These are phyloP conservation scores for Sander vitreus DNA, from an alignment of 2,113 vertebrate species.

Conservation along the genomic window DNA sequence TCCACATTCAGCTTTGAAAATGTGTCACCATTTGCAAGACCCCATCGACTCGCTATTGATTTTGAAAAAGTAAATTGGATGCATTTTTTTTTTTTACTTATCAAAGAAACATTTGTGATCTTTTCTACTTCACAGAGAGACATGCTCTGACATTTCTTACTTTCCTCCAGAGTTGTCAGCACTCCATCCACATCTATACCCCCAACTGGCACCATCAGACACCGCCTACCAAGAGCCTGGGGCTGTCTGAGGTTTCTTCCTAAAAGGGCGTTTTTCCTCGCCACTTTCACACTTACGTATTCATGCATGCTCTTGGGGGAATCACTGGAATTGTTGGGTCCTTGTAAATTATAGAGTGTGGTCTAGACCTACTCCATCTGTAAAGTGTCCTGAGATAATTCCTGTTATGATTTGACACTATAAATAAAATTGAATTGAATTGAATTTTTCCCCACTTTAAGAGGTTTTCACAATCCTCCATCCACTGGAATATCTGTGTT, in stretches of 20 bases:
- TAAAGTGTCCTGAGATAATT: too few relatives aligned
- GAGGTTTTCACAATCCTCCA: neutral
- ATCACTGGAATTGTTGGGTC: too few relatives aligned
- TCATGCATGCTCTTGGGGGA: too few relatives aligned
- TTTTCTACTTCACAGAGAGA: neutral
- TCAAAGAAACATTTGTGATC: neutral
- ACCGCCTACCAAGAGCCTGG: too few relatives aligned
- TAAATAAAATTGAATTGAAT: too few relatives aligned
- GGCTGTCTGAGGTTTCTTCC: too few relatives aligned
- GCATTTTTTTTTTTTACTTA: neutral
- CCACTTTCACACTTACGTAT: too few relatives aligned
- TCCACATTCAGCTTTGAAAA: neutral
- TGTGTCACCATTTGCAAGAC: neutral
- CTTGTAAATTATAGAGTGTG: too few relatives aligned
- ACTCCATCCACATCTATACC: neutral
- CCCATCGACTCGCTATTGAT: neutral
- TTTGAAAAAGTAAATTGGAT: neutral
- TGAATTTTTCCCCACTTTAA: neutral
- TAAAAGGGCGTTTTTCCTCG: too few relatives aligned
- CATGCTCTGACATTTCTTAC: neutral
- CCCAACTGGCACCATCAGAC: too few relatives aligned
- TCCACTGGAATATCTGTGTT: neutral
- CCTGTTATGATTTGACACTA: too few relatives aligned
- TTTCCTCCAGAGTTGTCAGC: neutral
- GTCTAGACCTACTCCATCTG: too few relatives aligned